Evolutionary conservation across 2,797 vertebrate genomes (phyloP).

Genomic region (Gymnodraco acuticeps): DNA sequence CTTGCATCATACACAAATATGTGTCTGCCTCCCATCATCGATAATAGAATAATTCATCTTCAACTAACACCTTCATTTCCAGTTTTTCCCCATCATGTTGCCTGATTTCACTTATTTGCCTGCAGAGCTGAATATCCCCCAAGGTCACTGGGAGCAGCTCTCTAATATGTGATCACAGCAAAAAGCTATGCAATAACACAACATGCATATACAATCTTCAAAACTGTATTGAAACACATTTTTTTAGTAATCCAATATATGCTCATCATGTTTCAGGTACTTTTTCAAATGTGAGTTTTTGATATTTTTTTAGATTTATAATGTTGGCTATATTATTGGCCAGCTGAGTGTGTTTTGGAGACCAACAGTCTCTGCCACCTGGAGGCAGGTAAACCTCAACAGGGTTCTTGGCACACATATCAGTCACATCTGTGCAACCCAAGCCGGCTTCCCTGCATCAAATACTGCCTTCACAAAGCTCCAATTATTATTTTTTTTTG

Average conservation of each 20-base stretch:
- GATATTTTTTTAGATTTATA: constrained; percentile 11
- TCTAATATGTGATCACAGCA: not conserved
- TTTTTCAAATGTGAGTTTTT: not conserved
- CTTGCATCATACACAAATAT: not conserved
- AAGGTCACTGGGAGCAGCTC: constrained; percentile 7
- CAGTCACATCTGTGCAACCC: constrained; percentile 32
- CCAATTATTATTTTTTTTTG: constrained; percentile 16
- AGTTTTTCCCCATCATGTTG: not conserved
- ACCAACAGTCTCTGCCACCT: constrained; percentile 2
- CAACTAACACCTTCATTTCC: not conserved
- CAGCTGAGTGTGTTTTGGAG: constrained; percentile 9
- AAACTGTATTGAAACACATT: not conserved
- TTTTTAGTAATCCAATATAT: not conserved
- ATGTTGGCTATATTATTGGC: not conserved
- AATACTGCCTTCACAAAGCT: constrained; percentile 10
- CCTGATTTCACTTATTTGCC: not conserved
- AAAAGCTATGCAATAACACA: not conserved
- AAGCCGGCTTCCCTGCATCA: constrained; percentile 10
- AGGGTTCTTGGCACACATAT: constrained; percentile 17
- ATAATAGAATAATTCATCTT: not conserved
- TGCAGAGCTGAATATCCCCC: not conserved
- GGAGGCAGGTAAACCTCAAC: constrained; percentile 19
- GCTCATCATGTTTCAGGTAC: not conserved
- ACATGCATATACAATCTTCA: not conserved
- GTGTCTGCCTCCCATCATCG: not conserved